These are phyloP conservation scores for Cathartes aura DNA, from an alignment of 2,113 vertebrate species.

Conservation along the genomic window DNA sequence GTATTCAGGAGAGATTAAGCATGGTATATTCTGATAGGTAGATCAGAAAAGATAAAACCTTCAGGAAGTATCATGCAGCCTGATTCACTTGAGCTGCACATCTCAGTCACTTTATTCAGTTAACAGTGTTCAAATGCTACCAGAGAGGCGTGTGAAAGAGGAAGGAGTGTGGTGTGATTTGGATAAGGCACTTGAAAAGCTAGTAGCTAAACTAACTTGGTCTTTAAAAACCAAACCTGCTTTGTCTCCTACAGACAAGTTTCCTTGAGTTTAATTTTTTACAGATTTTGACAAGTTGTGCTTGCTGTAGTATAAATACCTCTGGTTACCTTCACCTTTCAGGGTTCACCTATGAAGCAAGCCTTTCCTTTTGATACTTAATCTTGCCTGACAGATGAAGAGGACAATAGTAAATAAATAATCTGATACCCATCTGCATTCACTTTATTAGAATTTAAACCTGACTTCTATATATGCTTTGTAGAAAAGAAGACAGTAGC, in stretches of 20 bases:
- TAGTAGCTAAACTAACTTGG: not conserved
- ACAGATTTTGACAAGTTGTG: not conserved
- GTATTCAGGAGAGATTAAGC: not conserved
- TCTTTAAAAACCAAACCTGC: not conserved
- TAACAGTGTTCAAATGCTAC: not conserved
- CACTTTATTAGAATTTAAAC: slow-evolving; percentile 9
- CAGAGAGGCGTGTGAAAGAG: not conserved
- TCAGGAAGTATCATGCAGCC: not conserved
- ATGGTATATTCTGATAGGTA: not conserved
- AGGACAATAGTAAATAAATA: slow-evolving; percentile 43
- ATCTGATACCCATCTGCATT: not conserved
- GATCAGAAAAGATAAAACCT: not conserved
- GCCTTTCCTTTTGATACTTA: not conserved
- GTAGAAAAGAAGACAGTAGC: not conserved
- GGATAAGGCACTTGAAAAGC: not conserved
- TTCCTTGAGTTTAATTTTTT: not conserved
- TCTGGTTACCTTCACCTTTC: not conserved
- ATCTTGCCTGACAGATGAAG: not conserved
- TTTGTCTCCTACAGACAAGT: not conserved
- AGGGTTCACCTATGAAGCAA: not conserved
- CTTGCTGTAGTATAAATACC: not conserved
- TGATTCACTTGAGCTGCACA: not conserved
- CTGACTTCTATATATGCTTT: not conserved
- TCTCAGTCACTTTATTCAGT: not conserved
- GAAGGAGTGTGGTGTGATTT: not conserved